These are phyloP conservation scores for Lepidonotus clava DNA, from an alignment of 2,888 invertebrate genomes.

Conservation along the genomic window DNA sequence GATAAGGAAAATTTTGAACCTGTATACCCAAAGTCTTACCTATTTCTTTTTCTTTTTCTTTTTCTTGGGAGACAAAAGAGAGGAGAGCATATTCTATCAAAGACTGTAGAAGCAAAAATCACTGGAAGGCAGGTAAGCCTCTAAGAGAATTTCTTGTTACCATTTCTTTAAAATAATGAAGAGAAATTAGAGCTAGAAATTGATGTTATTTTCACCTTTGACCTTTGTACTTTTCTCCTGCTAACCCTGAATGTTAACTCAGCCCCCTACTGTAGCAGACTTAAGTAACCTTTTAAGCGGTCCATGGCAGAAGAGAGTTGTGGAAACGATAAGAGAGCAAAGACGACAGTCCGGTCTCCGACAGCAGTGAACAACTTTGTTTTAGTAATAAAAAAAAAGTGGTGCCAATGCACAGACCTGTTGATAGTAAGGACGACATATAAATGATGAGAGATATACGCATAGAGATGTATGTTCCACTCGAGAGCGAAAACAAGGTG, in stretches of 20 bases:
- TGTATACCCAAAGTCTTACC: slow-evolving; percentile 51
- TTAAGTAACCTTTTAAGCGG: slow-evolving; percentile 17
- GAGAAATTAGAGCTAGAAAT: slow-evolving; percentile 6
- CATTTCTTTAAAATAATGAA: slow-evolving; percentile 11
- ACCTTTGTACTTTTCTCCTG: slow-evolving; percentile 24
- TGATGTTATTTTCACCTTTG: slow-evolving; percentile 26
- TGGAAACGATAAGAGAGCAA: not conserved
- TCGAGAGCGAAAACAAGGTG: slow-evolving; percentile 7
- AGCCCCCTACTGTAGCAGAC: slow-evolving; percentile 25
- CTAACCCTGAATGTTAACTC: not conserved
- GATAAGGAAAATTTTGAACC: slow-evolving; percentile 53
- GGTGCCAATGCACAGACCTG: not conserved
- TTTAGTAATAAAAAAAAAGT: too few species aligned
- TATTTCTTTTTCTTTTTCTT: slow-evolving; percentile 54
- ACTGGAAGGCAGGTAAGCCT: too few species aligned
- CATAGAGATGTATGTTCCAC: slow-evolving; percentile 13
- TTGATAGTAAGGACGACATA: too few species aligned
- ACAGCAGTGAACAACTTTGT: not conserved
- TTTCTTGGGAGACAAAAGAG: slow-evolving; percentile 51
- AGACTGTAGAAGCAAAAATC: slow-evolving; percentile 53
- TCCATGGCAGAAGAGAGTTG: not conserved
- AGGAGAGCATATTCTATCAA: slow-evolving; percentile 53
- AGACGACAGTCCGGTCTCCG: not conserved
- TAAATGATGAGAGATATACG: too few species aligned
- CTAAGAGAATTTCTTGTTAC: slow-evolving; percentile 15